These are phyloP conservation scores for Chitala chitala DNA, from an alignment of 2,113 vertebrate species.

Conservation along the genomic window DNA sequence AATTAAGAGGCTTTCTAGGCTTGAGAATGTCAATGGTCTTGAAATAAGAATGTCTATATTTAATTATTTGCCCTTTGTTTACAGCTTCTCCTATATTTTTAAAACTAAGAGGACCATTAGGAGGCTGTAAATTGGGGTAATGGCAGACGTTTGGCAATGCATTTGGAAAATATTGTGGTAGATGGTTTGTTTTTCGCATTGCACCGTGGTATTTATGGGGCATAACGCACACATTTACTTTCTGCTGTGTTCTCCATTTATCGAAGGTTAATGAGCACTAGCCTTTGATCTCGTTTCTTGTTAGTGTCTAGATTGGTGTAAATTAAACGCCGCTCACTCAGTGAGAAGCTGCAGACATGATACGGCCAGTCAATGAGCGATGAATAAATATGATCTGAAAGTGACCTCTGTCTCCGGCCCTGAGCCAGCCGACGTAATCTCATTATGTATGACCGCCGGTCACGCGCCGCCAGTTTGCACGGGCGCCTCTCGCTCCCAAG, in stretches of 20 bases:
- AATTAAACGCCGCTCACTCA: neutral
- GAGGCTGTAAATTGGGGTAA: neutral
- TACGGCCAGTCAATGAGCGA: neutral
- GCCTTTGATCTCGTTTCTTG: neutral
- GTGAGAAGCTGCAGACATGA: neutral
- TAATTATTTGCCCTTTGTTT: neutral
- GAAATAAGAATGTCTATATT: neutral
- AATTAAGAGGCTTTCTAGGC: neutral
- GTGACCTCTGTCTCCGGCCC: neutral
- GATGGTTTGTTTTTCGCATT: neutral
- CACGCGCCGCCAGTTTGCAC: neutral
- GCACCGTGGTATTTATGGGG: no score
- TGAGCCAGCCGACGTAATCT: neutral
- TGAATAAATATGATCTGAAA: conserved; percentile 7
- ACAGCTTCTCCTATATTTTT: neutral
- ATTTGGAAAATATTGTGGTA: neutral
- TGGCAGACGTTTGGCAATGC: neutral
- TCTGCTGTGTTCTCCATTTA: neutral
- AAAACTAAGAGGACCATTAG: neutral
- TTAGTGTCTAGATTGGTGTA: neutral
- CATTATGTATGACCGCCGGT: neutral
- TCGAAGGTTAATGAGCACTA: neutral
- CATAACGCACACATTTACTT: neutral
- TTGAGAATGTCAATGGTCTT: no score
- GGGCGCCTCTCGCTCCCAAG: neutral